Base-by-base conservation (phyloP, 2,113 vertebrate genomes). In the Lophochroa leadbeateri region DNA sequence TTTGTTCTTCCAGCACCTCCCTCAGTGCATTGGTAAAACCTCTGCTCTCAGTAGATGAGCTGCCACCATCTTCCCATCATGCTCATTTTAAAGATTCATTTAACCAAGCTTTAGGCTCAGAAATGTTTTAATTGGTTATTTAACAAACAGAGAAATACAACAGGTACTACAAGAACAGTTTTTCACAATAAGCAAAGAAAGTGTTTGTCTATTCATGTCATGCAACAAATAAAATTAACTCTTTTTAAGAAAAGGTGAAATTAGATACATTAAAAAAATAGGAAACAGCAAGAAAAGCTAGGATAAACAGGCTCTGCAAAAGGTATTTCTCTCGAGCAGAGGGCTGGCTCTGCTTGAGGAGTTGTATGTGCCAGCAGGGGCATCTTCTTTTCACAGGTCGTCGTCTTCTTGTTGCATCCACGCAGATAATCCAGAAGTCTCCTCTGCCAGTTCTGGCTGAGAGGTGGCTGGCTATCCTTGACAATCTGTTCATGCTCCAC, bases 301-400 rank as follows among this genome's bases (percentile, higher is more conserved):
- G 16, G 10, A n/a, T n/a, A 47, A 55, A 76, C 28, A 57, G 49
- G 21, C 24, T 70, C 47, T 35, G 57, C 35, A 71, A 70, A 78
- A 68, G 21, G 37, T 5, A 4, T 37, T 37, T 82, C 44, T 31
- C 31, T 21, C 4, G 0, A 6, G 1, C 8, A 33, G 11, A n/a
- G 57, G 57, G 33, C 57, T 35, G 20, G 13, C 7, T 35, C n/a
- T 23, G 21, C 33, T 58, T n/a, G 57, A n/a, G 13, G 57, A 23
- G 21, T 15, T 15, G 33, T 10, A n/a, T 35, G 33, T 10, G 20
- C 20, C 8, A 2, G 57, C 14, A 10, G 25, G 20, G 13, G 10
- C 10, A 10, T 18, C 55, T 61, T 55, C 5, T 2, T 28, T 27
- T 19, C 19, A 4, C 6, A 8, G 24, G 23, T 7, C 33, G 7